Percentiles rank a stretch among this genome's conserved stretches.
phyloP scores from a whole-genome alignment of 2,113 vertebrate species.

The Alectura lathami region DNA sequence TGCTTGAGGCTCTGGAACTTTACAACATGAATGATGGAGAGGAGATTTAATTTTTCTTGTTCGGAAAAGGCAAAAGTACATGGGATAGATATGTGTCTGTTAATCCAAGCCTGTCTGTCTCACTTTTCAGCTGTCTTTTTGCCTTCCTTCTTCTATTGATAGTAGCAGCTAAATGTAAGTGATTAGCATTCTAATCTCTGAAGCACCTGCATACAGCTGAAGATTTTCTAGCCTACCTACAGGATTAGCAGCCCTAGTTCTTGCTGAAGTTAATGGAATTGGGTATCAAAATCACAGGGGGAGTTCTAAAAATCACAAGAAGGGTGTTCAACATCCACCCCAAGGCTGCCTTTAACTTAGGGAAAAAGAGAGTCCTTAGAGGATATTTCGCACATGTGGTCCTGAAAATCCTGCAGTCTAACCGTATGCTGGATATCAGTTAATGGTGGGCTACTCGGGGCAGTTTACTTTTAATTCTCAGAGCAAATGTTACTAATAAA shows the following conservation, averaged over 20 bases:
- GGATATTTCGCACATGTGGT: background rate
- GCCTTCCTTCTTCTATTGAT: background rate
- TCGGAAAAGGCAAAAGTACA: background rate
- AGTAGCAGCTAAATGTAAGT: background rate
- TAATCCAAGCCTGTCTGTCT: background rate
- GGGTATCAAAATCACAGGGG: constrained; percentile 19
- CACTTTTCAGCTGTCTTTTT: background rate
- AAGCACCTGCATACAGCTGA: background rate
- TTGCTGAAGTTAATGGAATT: constrained; percentile 13
- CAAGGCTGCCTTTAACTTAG: background rate
- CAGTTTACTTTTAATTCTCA: background rate
- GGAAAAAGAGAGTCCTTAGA: background rate
- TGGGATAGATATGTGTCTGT: background rate
- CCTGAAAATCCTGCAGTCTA: background rate
- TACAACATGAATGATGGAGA: background rate
- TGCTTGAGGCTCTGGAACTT: background rate
- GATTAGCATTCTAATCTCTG: constrained; percentile 19
- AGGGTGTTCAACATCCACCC: background rate
- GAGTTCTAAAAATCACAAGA: constrained; percentile 18
- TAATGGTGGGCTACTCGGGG: background rate
- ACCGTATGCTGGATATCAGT: background rate
- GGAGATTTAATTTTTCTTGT: background rate
- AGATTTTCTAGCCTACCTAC: background rate
- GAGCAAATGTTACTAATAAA: background rate
- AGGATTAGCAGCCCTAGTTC: constrained; percentile 2